Evolutionary conservation across 2,113 vertebrate genomes (phyloP).

Genomic region (Elaphurus davidianus): DNA sequence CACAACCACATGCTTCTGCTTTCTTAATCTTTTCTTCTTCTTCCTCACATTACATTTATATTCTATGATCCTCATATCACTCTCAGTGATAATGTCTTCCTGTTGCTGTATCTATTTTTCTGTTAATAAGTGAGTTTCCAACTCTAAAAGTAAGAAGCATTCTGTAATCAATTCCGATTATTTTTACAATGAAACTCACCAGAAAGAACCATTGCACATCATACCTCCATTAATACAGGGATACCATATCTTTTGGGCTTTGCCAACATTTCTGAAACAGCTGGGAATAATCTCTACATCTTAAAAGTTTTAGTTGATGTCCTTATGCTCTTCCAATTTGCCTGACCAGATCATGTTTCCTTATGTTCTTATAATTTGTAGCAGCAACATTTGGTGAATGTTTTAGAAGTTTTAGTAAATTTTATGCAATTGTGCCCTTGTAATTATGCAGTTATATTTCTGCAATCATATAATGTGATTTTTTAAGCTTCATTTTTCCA

Average conservation of each 20-base stretch:
- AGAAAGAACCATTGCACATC: background rate
- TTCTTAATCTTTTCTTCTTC: background rate
- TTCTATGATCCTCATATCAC: background rate
- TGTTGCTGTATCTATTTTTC: background rate
- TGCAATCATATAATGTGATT: slow-evolving; percentile 25
- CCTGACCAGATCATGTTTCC: slow-evolving; percentile 38
- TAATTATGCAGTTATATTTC: slow-evolving; percentile 39
- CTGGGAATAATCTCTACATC: slow-evolving; percentile 9
- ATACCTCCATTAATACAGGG: background rate
- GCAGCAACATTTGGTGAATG: slow-evolving; percentile 28
- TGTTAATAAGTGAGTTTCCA: background rate
- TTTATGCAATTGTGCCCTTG: slow-evolving; percentile 17
- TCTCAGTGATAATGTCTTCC: background rate
- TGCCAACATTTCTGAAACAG: slow-evolving; percentile 16
- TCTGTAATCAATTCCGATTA: background rate
- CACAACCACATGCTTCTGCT: background rate
- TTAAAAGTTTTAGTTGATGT: slow-evolving; percentile 44
- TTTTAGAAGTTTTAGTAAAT: slow-evolving; percentile 44
- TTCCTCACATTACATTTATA: background rate
- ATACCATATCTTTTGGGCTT: background rate
- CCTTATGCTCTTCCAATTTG: slow-evolving; percentile 44
- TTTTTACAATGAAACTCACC: background rate
- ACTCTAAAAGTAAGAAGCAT: background rate
- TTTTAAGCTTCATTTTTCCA: slow-evolving; percentile 27
- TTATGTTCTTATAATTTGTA: slow-evolving; percentile 53